A percentile compares a stretch with the other conserved stretches of the same genome.
phyloP scores from a whole-genome alignment of 2,797 vertebrate genomes.

The Neostethus bicornis region DNA sequence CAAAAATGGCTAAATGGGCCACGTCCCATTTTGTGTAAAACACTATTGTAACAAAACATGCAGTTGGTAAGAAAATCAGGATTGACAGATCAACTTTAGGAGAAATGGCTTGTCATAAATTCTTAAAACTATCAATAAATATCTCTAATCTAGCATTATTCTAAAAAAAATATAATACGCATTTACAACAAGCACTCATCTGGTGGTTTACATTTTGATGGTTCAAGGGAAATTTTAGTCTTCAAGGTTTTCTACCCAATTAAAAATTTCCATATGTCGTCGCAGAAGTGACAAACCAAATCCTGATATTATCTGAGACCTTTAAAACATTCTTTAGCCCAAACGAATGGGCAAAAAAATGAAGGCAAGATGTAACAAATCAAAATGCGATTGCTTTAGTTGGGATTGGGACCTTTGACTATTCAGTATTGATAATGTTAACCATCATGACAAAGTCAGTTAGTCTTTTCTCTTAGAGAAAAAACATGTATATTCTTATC shows the following conservation, averaged over 20 bases:
- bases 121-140: constrained; percentile 57
- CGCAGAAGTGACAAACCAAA: too few species aligned
- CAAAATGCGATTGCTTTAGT: neutral
- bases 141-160: constrained; percentile 32
- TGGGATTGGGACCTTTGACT: neutral
- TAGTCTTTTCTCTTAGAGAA: too few species aligned
- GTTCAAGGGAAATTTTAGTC: neutral
- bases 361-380: neutral
- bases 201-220: constrained; percentile 45
- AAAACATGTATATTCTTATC: too few species aligned
- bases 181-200: constrained; percentile 53
- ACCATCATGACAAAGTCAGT: neutral
- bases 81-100: constrained; percentile 22
- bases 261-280: neutral
- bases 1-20: constrained; percentile 69
- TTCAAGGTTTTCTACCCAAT: constrained; percentile 1
- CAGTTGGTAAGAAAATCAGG: constrained; percentile 48
- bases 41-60: constrained; percentile 51
- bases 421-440: neutral
- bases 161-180: constrained; percentile 56
- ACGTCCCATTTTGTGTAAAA: constrained; percentile 47
- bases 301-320: too few species aligned
- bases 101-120: constrained; percentile 60
- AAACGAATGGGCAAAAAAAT: neutral
- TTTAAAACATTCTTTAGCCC: neutral